phyloP scores from a whole-genome alignment of 2,113 vertebrate species.

The Vulpes vulpes region DNA sequence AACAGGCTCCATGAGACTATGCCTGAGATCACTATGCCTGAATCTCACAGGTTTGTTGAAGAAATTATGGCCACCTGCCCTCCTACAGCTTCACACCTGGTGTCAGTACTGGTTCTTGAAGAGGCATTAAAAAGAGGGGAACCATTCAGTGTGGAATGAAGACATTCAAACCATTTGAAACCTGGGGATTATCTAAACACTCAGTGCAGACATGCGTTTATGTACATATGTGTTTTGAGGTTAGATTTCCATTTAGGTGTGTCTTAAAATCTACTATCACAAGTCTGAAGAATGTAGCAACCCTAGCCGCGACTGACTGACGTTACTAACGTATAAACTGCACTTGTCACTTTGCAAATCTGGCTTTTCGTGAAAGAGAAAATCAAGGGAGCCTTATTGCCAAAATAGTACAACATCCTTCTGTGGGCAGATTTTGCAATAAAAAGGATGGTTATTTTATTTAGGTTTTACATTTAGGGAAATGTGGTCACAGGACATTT shows the following conservation, averaged over 20 bases:
- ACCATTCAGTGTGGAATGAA: constrained; percentile 17
- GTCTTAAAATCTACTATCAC: constrained; percentile 67
- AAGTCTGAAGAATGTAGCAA: constrained; percentile 47
- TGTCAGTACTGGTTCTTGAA: not conserved
- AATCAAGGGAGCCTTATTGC: constrained; percentile 55
- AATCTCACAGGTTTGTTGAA: not conserved
- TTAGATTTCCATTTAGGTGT: constrained; percentile 58
- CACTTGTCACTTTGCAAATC: constrained; percentile 74
- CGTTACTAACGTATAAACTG: constrained; percentile 81
- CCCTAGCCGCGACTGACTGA: constrained; percentile 68
- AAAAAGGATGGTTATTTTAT: constrained; percentile 64
- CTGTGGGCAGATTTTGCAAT: constrained; percentile 61
- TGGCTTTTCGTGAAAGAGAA: constrained; percentile 72
- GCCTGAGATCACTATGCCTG: not conserved
- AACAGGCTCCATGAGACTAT: not conserved
- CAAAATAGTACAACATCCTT: constrained; percentile 70
- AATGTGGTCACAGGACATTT: constrained; percentile 70
- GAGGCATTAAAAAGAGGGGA: not conserved
- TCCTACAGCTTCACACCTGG: constrained; percentile 23
- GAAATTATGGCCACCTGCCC: constrained; percentile 61
- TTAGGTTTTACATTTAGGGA: constrained; percentile 53
- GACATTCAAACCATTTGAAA: constrained; percentile 19
- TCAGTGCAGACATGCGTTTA: not conserved
- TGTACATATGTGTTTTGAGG: not conserved
- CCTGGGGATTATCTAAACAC: constrained; percentile 28